Base-by-base conservation (phyloP, 2,797 vertebrate species). In the Spea hammondii region DNA sequence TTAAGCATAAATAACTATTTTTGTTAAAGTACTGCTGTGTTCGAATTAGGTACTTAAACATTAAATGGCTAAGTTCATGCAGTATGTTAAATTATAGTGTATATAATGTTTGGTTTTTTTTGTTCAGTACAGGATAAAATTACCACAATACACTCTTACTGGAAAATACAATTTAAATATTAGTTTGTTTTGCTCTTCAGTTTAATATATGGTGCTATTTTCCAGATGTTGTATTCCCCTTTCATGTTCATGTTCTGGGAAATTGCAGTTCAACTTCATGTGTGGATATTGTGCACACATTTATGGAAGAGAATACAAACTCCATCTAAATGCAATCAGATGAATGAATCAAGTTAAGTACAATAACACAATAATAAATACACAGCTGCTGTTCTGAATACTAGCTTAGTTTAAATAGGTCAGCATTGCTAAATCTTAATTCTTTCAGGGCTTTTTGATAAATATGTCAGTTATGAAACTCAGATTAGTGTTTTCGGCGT, bases 391-490 rank as follows among this genome's bases (percentile, higher is more conserved):
- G 75, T 69, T 82, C 79, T 77, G 79, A 82, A 81, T 72, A 48
- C 74, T 72, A 77, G 74, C 79, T 82, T 82, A 82, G 79, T 77
- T 73, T 77, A 82, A 82, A 82, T 82, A 82, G 79, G 79, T 82
- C 79, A 77, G 74, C 74, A 73, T 74, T 82, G 74, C 79, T 55
- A 75, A 82, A 77, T 82, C 79, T 77, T 82, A 82, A 82, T 82
- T 72, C 79, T 69, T 82, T 81, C 69, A 72, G 67, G 77, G 79
- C 74, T 77, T 81, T 73, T 70, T 82, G 79, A 70, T 82, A 81
- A 82, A 82, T 82, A 77, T 82, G 79, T 82, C 79, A 82, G 79
- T 77, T 82, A 82, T 82, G 79, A 82, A 82, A 82, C 79, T 72
- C 79, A 77, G 79, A 82, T 82, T 82, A 77, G 70, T 82, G 70